phyloP scores from a whole-genome alignment of 2,113 vertebrate genomes.

The Marmota flaviventris region DNA sequence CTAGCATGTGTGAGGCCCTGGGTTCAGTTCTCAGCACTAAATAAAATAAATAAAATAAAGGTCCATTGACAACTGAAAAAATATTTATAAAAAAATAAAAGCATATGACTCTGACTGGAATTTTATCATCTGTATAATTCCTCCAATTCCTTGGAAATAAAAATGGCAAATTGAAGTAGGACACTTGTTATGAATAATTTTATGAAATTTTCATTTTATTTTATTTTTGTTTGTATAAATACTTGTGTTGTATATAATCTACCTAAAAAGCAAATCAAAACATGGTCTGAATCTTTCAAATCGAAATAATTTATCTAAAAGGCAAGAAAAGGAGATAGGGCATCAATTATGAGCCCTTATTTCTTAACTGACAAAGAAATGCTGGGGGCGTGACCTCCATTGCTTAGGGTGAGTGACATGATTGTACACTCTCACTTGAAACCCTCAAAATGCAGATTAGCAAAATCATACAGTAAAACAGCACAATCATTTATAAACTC shows the following conservation, averaged over 20 bases:
- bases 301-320: background rate
- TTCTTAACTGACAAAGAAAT: background rate
- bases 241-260: background rate
- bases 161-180: background rate
- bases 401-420: accelerated
- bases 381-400: accelerated
- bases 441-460: background rate
- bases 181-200: background rate
- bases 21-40: no score
- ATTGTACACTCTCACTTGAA: background rate
- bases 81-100: background rate
- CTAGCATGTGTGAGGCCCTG: no score
- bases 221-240: background rate
- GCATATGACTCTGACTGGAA: background rate
- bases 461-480: background rate
- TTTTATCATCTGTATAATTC: background rate
- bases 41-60: no score
- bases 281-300: background rate
- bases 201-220: background rate
- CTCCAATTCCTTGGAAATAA: background rate
- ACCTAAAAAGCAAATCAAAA: background rate
- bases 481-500: background rate
- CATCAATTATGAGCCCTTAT: background rate
- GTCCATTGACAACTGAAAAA: no score
- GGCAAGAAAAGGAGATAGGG: accelerated